A percentile compares a stretch with the other conserved stretches of the same genome.
Evolutionary conservation across 2,797 vertebrate genomes (phyloP).

Genomic region (Crocodylus rhombifer): DNA sequence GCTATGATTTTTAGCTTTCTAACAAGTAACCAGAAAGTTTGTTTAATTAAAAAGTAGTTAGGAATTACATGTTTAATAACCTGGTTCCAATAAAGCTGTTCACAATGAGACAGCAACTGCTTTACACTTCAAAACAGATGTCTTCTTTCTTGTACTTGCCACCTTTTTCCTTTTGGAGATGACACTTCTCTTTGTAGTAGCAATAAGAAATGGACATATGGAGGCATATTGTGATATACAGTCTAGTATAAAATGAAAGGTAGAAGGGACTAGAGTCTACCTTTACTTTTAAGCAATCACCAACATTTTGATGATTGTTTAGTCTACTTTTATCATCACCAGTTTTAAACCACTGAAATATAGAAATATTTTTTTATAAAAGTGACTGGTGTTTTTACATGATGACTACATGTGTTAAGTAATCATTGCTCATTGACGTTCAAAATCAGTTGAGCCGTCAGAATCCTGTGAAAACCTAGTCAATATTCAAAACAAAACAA

Average conservation of each 20-base stretch:
- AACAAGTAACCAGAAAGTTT: neutral
- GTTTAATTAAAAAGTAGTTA: conserved; percentile 62
- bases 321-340: neutral
- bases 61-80: conserved; percentile 67
- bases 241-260: neutral
- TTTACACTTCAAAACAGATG: conserved; percentile 67
- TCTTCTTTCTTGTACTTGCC: conserved; percentile 43
- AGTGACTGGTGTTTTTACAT: neutral
- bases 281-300: neutral
- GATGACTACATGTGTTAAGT: neutral
- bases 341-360: neutral
- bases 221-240: neutral
- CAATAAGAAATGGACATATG: neutral
- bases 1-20: neutral
- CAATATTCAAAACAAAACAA: neutral
- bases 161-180: conserved; percentile 3
- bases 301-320: neutral
- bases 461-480: neutral
- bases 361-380: neutral
- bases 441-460: neutral
- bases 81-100: conserved; percentile 36
- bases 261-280: neutral
- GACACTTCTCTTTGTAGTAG: neutral
- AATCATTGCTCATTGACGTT: neutral
- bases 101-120: conserved; percentile 51